These are phyloP conservation scores for Grammomys surdaster DNA, from an alignment of 2,113 vertebrate genomes.

Conservation along the genomic window DNA sequence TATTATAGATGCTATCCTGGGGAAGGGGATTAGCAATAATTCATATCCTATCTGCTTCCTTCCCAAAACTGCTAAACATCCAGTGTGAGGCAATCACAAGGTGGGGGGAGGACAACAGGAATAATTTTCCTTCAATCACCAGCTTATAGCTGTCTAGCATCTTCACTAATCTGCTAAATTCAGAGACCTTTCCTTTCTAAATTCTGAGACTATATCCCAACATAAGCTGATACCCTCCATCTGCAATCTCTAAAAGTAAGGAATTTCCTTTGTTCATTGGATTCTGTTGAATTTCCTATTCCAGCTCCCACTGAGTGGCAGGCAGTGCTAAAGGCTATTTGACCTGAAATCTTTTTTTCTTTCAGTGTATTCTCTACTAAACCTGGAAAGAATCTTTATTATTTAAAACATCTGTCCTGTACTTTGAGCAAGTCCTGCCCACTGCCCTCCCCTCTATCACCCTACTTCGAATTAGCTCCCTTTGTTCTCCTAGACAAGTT, in stretches of 20 bases:
- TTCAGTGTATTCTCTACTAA: not conserved
- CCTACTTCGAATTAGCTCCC: not conserved
- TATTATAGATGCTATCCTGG: not conserved
- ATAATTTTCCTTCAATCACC: not conserved
- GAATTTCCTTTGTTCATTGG: not conserved
- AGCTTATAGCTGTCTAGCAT: not conserved
- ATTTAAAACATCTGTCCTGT: not conserved
- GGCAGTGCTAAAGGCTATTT: not conserved
- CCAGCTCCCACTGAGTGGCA: not conserved
- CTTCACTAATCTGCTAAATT: not conserved
- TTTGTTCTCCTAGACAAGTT: not conserved
- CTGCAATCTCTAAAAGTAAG: not conserved
- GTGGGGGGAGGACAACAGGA: not conserved
- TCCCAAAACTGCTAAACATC: not conserved
- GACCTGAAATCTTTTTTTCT: not conserved
- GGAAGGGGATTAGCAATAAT: no score
- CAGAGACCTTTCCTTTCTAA: not conserved
- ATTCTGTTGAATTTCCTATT: not conserved
- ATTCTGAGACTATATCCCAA: not conserved
- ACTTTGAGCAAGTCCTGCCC: not conserved
- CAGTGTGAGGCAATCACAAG: not conserved
- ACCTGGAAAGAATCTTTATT: not conserved
- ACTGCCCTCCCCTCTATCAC: not conserved
- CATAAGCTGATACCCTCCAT: not conserved
- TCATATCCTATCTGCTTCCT: not conserved